Percentiles rank a stretch among this genome's conserved stretches.
phyloP scores from a whole-genome alignment of 2,888 invertebrate species.

The Leptura quadrifasciata region DNA sequence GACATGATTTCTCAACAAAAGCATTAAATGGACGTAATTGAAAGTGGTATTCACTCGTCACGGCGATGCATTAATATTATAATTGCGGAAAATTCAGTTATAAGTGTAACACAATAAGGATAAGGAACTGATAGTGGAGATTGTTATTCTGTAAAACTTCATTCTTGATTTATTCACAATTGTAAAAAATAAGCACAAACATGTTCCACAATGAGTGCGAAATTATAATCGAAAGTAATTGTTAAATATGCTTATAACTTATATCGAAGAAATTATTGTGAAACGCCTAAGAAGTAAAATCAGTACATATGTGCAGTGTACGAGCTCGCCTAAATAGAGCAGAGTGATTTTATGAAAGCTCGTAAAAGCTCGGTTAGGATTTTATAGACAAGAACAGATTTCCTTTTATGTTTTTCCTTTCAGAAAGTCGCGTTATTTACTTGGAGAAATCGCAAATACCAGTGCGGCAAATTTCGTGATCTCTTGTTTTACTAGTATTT shows the following conservation, averaged over 20 bases:
- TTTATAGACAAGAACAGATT: constrained; percentile 21
- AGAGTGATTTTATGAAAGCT: constrained; percentile 31
- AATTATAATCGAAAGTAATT: neutral
- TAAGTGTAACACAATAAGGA: too few relatives aligned
- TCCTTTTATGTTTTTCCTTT: constrained; percentile 24
- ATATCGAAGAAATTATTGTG: neutral
- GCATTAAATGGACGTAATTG: too few relatives aligned
- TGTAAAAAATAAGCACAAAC: too few relatives aligned
- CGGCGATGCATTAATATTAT: too few relatives aligned
- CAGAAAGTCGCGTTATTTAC: constrained; percentile 19
- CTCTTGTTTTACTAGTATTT: neutral
- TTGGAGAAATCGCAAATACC: constrained; percentile 14
- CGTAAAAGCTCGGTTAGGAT: constrained; percentile 18
- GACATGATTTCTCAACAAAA: too few relatives aligned
- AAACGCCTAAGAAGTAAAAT: constrained; percentile 10
- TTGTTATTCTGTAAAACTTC: too few relatives aligned
- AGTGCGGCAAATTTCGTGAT: neutral
- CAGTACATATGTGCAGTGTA: neutral
- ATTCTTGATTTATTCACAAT: too few relatives aligned
- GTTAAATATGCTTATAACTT: too few relatives aligned
- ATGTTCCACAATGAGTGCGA: too few relatives aligned
- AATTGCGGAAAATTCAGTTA: too few relatives aligned
- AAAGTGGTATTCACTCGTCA: too few relatives aligned
- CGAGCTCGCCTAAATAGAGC: constrained; percentile 19
- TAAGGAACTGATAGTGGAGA: too few relatives aligned